Base-by-base conservation (phyloP, 37 sponge, comb jelly and placozoan species). In the Petrosia ficiformis region DNA sequence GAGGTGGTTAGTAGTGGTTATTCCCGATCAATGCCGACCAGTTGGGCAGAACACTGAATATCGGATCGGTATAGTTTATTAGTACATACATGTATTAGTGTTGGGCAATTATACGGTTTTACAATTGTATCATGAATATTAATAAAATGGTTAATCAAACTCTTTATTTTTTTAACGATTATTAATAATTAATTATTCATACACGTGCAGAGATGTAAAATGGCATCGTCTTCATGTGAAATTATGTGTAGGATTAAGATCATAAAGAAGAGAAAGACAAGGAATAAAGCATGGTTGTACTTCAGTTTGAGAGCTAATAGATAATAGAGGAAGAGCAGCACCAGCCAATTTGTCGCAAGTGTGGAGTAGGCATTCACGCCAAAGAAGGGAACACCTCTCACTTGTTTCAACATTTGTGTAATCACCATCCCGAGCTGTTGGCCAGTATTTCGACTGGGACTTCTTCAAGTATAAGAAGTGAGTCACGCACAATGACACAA, bases 361-460 rank as follows among this genome's bases (percentile, higher is more conserved):
- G 54, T 48, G 54, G 54, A 14, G 54, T 14, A 48, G 54, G 8
- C 14, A 14, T 48, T 48, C 14, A 16, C 10, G 66, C 66, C 10
- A 64, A 64, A 64, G 66, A 32, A 22, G 63, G 63, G 5, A 61
- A 61, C 63, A 61, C 63, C n/a, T n/a, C n/a, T n/a, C n/a, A n/a
- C n/a, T n/a, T n/a, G n/a, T n/a, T n/a, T n/a, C n/a, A n/a, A n/a
- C n/a, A n/a, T n/a, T 6, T 61, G 28, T n/a, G 63, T 61, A 29
- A 61, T 61, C 63, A 61, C 26, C 63, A 61, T 61, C 25, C 63
- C 6, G 14, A 61, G 11, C 63, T 61, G 26, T 61, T 26, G 11
- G 28, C 63, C 22, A n/a, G 28, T 26, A 11, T 26, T 11, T 61
- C 63, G 26, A 61, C 63, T 61, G 22, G 26, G 6, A n/a, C 25